phyloP scores from a whole-genome alignment of 2,888 invertebrate species.

The Latrodectus hesperus region DNA sequence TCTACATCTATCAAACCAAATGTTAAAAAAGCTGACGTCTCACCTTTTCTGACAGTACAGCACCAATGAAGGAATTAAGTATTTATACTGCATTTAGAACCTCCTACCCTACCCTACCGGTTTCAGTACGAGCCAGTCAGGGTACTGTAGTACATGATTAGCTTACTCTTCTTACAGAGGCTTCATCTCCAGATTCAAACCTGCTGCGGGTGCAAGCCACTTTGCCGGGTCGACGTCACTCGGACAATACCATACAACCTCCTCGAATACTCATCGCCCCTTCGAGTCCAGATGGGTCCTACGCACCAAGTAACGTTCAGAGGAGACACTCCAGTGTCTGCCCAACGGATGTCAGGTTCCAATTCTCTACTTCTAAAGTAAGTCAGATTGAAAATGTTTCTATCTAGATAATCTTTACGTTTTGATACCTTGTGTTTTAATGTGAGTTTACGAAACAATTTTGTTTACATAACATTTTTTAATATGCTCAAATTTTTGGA shows the following conservation, averaged over 20 bases:
- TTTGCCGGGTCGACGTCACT: constrained; percentile 89
- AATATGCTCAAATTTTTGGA: too few relatives aligned
- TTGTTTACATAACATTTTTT: too few relatives aligned
- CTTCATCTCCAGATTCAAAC: constrained; percentile 88
- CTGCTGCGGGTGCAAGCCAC: constrained; percentile 88
- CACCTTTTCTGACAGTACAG: too few relatives aligned
- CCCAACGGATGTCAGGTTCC: constrained; percentile 81
- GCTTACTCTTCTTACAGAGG: constrained; percentile 73
- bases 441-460: too few relatives aligned
- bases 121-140: constrained; percentile 32
- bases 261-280: constrained; percentile 88
- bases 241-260: constrained; percentile 93
- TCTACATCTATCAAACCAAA: too few relatives aligned
- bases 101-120: constrained; percentile 47
- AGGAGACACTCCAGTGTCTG: constrained; percentile 93
- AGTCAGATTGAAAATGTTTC: not conserved
- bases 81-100: not conserved
- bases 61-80: not conserved
- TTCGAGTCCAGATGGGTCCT: constrained; percentile 85
- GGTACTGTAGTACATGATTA: constrained; percentile 41
- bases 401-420: too few relatives aligned
- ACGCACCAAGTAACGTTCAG: constrained; percentile 83
- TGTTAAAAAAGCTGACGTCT: too few relatives aligned
- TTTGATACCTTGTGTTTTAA: too few relatives aligned
- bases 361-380: constrained; percentile 60